Conservation (phyloP, 2,888 invertebrate genomes). For the Monopis laevigella region DNA sequence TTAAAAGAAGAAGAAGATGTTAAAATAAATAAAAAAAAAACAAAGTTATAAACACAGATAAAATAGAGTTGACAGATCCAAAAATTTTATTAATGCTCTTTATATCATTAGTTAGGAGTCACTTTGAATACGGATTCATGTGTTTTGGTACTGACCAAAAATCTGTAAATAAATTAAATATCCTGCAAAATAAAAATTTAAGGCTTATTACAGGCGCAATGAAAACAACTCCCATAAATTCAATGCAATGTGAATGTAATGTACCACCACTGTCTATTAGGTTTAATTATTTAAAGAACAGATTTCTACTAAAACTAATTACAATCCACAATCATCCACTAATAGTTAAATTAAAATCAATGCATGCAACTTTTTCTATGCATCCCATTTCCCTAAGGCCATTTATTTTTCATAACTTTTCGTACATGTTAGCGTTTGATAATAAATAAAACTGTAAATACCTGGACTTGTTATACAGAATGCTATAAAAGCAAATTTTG, state of each 20-base stretch:
- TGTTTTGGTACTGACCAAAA: constrained; percentile 13
- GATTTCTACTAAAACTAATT: constrained; percentile 9
- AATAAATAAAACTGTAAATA: too few species aligned
- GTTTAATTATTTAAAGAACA: constrained; percentile 12
- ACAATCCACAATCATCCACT: too few species aligned
- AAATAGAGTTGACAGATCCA: too few species aligned
- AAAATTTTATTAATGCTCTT: too few species aligned
- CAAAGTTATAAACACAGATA: too few species aligned
- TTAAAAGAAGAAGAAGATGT: too few species aligned
- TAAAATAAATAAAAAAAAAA: too few species aligned
- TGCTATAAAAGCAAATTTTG: not conserved
- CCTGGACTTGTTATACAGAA: not conserved
- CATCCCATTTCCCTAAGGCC: not conserved
- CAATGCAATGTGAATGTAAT: constrained; percentile 16
- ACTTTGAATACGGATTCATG: too few species aligned
- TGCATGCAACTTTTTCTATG: too few species aligned
- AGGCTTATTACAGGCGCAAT: too few species aligned
- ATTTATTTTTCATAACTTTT: not conserved
- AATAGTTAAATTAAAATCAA: too few species aligned
- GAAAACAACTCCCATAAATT: constrained; percentile 15
- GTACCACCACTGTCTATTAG: constrained; percentile 15
- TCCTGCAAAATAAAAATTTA: constrained; percentile 11
- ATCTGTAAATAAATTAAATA: constrained; percentile 4
- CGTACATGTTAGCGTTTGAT: too few species aligned
- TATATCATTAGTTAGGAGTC: constrained; percentile 16